phyloP scores from a whole-genome alignment of 2,797 vertebrate genomes.

The Sebastes steindachneri region DNA sequence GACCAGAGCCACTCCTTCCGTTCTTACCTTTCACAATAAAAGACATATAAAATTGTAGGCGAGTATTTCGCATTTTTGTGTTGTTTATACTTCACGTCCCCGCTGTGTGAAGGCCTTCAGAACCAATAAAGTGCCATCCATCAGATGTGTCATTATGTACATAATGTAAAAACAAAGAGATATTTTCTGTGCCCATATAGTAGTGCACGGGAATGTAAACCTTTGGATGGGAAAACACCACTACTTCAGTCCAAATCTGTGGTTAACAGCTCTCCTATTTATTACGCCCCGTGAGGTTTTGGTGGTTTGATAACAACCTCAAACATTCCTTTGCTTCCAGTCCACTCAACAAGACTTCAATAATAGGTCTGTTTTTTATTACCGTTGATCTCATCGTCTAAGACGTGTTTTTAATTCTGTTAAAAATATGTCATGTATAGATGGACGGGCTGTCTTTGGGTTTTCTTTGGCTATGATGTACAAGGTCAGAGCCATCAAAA shows the following conservation, averaged over 20 bases:
- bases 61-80: too few relatives aligned
- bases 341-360: conserved; percentile 39
- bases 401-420: neutral
- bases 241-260: conserved; percentile 15
- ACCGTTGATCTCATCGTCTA: neutral
- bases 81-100: too few relatives aligned
- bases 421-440: neutral
- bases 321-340: conserved; percentile 25
- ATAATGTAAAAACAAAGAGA: conserved; percentile 1
- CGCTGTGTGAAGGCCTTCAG: neutral
- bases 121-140: conserved; percentile 67
- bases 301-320: conserved; percentile 9
- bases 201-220: conserved; percentile 46
- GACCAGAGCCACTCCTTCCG: too few relatives aligned
- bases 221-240: conserved; percentile 17
- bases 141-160: conserved; percentile 30
- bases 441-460: neutral
- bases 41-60: too few relatives aligned
- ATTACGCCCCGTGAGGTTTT: conserved; percentile 12
- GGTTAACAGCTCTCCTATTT: conserved; percentile 21
- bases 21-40: too few relatives aligned
- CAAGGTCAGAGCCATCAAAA: neutral
- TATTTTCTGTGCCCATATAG: conserved; percentile 6
- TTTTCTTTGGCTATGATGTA: neutral
- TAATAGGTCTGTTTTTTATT: neutral